Evolutionary conservation across 1,140 invertebrate species (phyloP).

Genomic region (Zaprionus gabonicus): DNA sequence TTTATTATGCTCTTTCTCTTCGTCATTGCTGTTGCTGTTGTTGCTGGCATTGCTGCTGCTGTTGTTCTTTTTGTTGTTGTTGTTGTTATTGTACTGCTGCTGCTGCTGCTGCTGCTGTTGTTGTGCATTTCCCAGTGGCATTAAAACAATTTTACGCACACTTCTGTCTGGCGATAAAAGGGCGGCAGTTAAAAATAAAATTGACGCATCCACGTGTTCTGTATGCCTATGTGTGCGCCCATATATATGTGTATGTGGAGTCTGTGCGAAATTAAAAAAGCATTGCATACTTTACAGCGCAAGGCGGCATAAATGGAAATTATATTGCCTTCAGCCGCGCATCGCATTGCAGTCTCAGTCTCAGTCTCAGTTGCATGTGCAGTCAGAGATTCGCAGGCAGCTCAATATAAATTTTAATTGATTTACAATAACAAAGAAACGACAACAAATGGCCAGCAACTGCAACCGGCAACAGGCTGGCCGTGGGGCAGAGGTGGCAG

Average conservation of each 20-base stretch:
- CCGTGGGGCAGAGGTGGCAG: background rate
- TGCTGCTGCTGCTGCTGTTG: background rate
- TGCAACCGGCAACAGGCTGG: background rate
- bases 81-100: background rate
- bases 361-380: slow-evolving; percentile 11
- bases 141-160: slow-evolving; percentile 60
- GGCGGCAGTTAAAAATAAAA: slow-evolving; percentile 27
- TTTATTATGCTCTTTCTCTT: slow-evolving; percentile 33
- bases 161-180: slow-evolving; percentile 38
- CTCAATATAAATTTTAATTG: slow-evolving; percentile 67
- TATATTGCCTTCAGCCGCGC: slow-evolving; percentile 41
- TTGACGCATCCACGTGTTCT: slow-evolving; percentile 5
- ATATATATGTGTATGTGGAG: background rate
- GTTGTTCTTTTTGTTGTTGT: no score
- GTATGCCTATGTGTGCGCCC: background rate
- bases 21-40: background rate
- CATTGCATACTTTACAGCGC: slow-evolving; percentile 53
- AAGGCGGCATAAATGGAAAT: slow-evolving; percentile 59
- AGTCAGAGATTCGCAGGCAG: background rate
- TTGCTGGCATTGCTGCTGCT: background rate
- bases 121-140: slow-evolving; percentile 42
- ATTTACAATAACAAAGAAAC: slow-evolving; percentile 61
- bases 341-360: background rate
- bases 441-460: slow-evolving; percentile 6
- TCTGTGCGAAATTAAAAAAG: slow-evolving; percentile 53